A percentile compares a stretch with the other conserved stretches of the same genome.
Evolutionary conservation across 2,113 vertebrate genomes (phyloP).

Genomic region (Microcebus tavaratra): DNA sequence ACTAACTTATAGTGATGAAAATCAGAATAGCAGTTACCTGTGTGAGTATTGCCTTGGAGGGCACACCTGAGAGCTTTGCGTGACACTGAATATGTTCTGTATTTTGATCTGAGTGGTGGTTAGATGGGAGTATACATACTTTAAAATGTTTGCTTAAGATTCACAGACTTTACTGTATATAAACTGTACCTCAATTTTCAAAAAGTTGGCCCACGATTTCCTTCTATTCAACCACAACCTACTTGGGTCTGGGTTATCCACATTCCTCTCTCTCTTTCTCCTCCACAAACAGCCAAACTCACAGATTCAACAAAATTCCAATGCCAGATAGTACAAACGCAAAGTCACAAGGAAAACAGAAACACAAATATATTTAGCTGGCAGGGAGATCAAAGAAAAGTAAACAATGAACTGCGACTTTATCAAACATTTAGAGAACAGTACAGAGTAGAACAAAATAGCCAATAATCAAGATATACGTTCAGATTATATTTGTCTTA

Average conservation of each 20-base stretch:
- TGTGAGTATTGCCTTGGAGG: neutral
- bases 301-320: slow-evolving; percentile 63
- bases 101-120: neutral
- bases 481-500: slow-evolving; percentile 35
- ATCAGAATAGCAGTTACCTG: neutral
- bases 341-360: slow-evolving; percentile 41
- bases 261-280: slow-evolving; percentile 30
- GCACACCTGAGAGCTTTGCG: neutral
- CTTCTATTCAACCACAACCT: neutral
- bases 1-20: neutral
- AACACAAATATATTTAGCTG: slow-evolving; percentile 45
- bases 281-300: slow-evolving; percentile 5
- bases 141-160: slow-evolving; percentile 1
- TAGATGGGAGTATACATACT: neutral
- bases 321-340: slow-evolving; percentile 3
- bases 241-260: neutral
- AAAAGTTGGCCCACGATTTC: neutral
- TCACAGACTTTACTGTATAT: neutral
- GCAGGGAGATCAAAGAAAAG: slow-evolving; percentile 52
- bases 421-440: slow-evolving; percentile 80
- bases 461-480: slow-evolving; percentile 48
- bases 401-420: slow-evolving; percentile 12
- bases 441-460: slow-evolving; percentile 53
- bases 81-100: neutral
- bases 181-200: neutral